Percentiles rank a stretch among this genome's conserved stretches.
phyloP scores from a whole-genome alignment of 2,113 vertebrate species.

The Hippocampus abdominalis region DNA sequence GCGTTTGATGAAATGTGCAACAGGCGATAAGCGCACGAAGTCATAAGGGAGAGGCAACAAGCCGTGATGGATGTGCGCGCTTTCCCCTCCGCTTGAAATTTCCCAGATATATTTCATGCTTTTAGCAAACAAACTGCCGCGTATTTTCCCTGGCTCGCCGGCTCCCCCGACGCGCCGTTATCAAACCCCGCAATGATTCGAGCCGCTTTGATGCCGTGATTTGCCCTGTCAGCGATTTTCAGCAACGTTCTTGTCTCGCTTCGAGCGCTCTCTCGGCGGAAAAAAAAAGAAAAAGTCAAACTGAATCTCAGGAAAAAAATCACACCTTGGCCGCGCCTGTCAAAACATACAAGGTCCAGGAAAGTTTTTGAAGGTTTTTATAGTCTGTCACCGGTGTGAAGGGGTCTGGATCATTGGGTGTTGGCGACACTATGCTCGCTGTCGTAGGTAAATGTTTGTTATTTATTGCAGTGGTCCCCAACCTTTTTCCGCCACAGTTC shows the following conservation, averaged over 20 bases:
- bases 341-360: neutral
- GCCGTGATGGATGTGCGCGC: neutral
- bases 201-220: neutral
- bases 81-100: neutral
- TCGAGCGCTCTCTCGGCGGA: neutral
- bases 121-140: neutral
- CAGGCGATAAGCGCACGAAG: neutral
- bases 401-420: neutral
- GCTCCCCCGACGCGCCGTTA: neutral
- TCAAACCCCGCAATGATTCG: neutral
- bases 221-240: neutral
- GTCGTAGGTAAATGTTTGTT: neutral
- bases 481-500: too few species aligned
- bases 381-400: neutral
- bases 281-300: too few species aligned
- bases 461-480: neutral
- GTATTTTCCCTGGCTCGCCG: neutral
- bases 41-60: neutral
- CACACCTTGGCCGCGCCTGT: neutral
- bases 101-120: constrained; percentile 4
- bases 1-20: neutral
- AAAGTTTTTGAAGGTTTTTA: neutral
- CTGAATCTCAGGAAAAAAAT: too few species aligned
- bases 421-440: neutral
- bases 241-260: neutral